Percentiles rank a stretch among this genome's conserved stretches.
Evolutionary conservation across 64 coral and sea anemone species (phyloP).

Genomic region (Montipora capricornis): DNA sequence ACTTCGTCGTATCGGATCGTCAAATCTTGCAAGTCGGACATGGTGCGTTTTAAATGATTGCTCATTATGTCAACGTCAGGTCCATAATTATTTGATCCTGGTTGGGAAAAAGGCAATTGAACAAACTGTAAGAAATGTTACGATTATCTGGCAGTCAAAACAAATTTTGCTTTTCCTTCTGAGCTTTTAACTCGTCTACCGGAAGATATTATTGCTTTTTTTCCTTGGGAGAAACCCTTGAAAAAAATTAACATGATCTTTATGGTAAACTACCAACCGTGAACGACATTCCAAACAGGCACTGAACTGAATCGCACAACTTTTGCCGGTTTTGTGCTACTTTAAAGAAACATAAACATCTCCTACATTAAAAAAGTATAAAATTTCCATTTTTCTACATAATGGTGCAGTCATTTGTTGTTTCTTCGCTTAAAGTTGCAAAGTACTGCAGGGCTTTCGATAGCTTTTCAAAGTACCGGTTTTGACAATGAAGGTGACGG

Average conservation of each 20-base stretch:
- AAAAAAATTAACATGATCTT: not conserved
- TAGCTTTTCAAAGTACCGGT: no score
- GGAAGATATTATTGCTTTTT: not conserved
- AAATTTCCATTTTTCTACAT: no score
- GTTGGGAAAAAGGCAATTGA: not conserved
- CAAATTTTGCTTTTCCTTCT: not conserved
- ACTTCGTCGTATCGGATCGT: slow-evolving; percentile 85
- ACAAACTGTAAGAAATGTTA: no score
- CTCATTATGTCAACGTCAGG: slow-evolving; percentile 92
- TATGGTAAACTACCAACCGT: not conserved
- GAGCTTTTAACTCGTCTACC: not conserved
- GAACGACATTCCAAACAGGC: not conserved
- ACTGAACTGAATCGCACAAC: not conserved
- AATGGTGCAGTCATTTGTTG: no score
- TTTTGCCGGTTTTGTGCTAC: not conserved
- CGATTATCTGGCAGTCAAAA: not conserved
- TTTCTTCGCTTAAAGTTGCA: no score
- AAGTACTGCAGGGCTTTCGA: no score
- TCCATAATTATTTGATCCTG: slow-evolving; percentile 2
- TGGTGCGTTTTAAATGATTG: slow-evolving; percentile 85
- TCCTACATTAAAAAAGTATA: no score
- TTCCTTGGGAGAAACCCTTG: slow-evolving; percentile 6
- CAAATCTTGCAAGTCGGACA: slow-evolving; percentile 85
- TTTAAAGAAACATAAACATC: no score
- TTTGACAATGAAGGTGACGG: no score